A percentile compares a stretch with the other conserved stretches of the same genome.
These are phyloP conservation scores for Drosophila barbarae DNA, from an alignment of 2,888 invertebrate species.

Conservation along the genomic window DNA sequence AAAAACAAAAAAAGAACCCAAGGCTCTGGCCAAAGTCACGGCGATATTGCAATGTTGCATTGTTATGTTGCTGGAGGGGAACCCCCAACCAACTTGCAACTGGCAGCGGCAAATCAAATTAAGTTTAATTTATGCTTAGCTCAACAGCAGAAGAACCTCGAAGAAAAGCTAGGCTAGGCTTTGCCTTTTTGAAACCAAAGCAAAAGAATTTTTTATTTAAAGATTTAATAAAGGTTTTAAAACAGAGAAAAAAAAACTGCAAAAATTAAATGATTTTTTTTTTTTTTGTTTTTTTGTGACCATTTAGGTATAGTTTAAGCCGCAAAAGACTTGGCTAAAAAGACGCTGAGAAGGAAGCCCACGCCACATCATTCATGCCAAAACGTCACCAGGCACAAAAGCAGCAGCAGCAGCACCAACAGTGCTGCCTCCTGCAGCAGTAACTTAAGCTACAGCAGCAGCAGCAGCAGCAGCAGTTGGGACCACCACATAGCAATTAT, in stretches of 20 bases:
- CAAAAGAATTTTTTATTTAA: neutral
- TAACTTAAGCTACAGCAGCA: slow-evolving; percentile 24
- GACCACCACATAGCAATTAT: slow-evolving; percentile 66
- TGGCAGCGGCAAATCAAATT: slow-evolving; percentile 64
- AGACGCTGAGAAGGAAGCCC: slow-evolving; percentile 57
- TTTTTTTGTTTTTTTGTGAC: neutral
- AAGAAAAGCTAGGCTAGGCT: too few species aligned
- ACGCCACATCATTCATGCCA: slow-evolving; percentile 73
- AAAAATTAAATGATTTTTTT: slow-evolving; percentile 1
- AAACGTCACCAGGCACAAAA: slow-evolving; percentile 46
- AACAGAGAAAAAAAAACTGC: neutral
- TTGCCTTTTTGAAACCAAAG: too few species aligned
- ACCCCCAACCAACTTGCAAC: slow-evolving; percentile 33
- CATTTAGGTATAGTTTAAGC: slow-evolving; percentile 4
- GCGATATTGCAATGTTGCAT: slow-evolving; percentile 4
- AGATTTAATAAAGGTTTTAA: neutral
- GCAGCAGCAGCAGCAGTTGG: slow-evolving; percentile 8
- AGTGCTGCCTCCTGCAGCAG: slow-evolving; percentile 3
- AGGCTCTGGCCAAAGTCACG: slow-evolving; percentile 5
- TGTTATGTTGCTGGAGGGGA: slow-evolving; percentile 22
- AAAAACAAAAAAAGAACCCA: slow-evolving; percentile 1
- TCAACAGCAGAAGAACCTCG: neutral
- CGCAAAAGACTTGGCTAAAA: slow-evolving; percentile 26
- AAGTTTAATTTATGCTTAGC: slow-evolving; percentile 67
- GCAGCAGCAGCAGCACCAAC: neutral